Base-by-base conservation (phyloP, 2,797 vertebrate species). In the Sylvilagus floridanus region DNA sequence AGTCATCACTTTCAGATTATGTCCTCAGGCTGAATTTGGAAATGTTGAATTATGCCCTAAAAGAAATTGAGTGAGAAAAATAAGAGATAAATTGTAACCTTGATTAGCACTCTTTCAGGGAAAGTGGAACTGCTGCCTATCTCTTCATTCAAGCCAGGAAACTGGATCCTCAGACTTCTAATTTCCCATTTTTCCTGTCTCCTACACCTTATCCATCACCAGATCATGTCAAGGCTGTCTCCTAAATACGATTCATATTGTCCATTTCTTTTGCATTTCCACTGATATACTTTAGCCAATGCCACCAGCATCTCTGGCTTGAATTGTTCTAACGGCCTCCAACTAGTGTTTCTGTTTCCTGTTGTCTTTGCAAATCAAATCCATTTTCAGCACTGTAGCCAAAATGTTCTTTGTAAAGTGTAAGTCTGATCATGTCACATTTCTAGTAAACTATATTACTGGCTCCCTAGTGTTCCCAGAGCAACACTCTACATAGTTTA, bases 361-460 rank as follows among this genome's bases (percentile, higher is more conserved):
- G 83, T 84, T 3, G 0, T 68, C 52, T 95, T 93, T 96, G 88
- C 57, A 96, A 90, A 96, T 96, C 76, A 90, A 96, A 97, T 92
- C 63, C 52, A 75, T 94, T 96, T 94, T 81, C 90, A 28, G 86
- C 90, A 83, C 79, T 19, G n/a, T 50, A 66, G 78, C 90, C 85
- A 90, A 92, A 92, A 66, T 83, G 21, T 92, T 95, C 72, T 86
- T 93, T 86, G 92, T 47, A 85, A 86, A 90, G 62, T 73, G 90
- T 57, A 94, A 91, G 90, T 86, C 69, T 73, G 54, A 88, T 93
- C 79, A 50, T 73, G 79, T 91, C 85, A 63, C 83, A 77, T 92
- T 81, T 86, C 84, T 88, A 62, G 35, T 84, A 73, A 88, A 83
- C 54, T 76, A 2, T 77, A 8, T 68, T 57, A 65, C 72, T 69